phyloP scores from a whole-genome alignment of 2,113 vertebrate species.

The Channa maculata region DNA sequence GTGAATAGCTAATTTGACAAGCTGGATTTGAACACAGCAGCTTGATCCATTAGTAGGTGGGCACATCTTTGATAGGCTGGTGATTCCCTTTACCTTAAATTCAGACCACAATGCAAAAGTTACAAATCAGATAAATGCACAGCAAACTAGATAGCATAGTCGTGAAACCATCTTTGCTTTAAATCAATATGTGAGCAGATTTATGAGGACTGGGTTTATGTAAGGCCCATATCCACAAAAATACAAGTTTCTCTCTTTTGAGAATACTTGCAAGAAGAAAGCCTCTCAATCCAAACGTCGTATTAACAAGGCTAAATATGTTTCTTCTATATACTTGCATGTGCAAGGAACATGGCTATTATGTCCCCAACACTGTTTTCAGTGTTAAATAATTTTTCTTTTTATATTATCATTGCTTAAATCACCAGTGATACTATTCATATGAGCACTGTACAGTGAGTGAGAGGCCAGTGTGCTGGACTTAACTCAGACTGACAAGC shows the following conservation, averaged over 20 bases:
- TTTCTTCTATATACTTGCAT: too few species aligned
- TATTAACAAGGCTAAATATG: too few species aligned
- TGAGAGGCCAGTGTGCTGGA: constrained; percentile 40
- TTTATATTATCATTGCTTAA: background rate
- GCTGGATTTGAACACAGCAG: background rate
- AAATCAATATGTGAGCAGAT: background rate
- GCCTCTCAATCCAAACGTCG: background rate
- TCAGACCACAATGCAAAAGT: too few species aligned
- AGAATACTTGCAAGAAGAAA: background rate
- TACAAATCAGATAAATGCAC: background rate
- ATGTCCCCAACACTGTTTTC: background rate
- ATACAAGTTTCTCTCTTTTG: background rate
- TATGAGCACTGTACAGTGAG: background rate
- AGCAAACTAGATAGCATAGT: background rate
- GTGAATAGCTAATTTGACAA: background rate
- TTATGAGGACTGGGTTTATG: background rate
- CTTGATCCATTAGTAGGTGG: background rate
- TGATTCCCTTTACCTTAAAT: background rate
- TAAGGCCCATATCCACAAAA: background rate
- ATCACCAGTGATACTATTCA: background rate
- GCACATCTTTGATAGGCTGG: background rate
- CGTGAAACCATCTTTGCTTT: background rate
- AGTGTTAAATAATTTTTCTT: background rate
- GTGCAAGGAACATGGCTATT: background rate
- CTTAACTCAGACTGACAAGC: constrained; percentile 61